Percentiles rank a stretch among this genome's conserved stretches.
phyloP scores from a whole-genome alignment of 1,140 invertebrate genomes.

The Diorhabda elongata region DNA sequence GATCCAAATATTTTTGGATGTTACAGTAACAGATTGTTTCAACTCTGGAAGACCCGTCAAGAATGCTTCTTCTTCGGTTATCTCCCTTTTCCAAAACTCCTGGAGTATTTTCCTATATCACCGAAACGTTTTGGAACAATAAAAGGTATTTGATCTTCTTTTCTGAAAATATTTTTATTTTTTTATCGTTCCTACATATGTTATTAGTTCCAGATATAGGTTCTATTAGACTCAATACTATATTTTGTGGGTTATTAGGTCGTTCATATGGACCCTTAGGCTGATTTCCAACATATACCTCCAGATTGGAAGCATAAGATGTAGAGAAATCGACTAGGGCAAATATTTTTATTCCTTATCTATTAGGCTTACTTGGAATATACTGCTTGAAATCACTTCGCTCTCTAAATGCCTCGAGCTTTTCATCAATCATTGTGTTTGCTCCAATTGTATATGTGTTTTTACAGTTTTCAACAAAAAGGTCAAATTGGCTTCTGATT shows the following conservation, averaged over 20 bases:
- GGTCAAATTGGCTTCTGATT: slow-evolving; percentile 16
- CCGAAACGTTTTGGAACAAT: no score
- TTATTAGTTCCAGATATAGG: slow-evolving; percentile 30
- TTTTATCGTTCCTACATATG: no score
- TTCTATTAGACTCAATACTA: slow-evolving; percentile 35
- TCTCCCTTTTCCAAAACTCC: no score
- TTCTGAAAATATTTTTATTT: no score
- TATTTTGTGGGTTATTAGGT: slow-evolving; percentile 21
- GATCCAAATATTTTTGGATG: no score
- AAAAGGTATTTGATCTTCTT: no score
- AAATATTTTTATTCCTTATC: slow-evolving; percentile 44
- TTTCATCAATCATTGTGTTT: slow-evolving; percentile 16
- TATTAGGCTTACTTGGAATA: slow-evolving; percentile 6
- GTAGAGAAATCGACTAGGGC: slow-evolving; percentile 27
- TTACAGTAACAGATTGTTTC: no score
- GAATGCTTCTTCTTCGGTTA: no score
- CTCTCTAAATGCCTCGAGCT: slow-evolving; percentile 8
- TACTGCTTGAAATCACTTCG: slow-evolving; percentile 7
- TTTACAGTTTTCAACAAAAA: slow-evolving; percentile 13
- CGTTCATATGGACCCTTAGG: slow-evolving; percentile 29
- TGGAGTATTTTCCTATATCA: no score
- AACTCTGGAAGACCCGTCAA: no score
- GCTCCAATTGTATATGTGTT: background rate
- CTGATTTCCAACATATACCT: slow-evolving; percentile 34
- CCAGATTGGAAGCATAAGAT: slow-evolving; percentile 32